Percentiles rank a stretch among this genome's conserved stretches.
Conservation (phyloP, 92 coral and sea anemone genomes). For the Phenganax subtilis region DNA sequence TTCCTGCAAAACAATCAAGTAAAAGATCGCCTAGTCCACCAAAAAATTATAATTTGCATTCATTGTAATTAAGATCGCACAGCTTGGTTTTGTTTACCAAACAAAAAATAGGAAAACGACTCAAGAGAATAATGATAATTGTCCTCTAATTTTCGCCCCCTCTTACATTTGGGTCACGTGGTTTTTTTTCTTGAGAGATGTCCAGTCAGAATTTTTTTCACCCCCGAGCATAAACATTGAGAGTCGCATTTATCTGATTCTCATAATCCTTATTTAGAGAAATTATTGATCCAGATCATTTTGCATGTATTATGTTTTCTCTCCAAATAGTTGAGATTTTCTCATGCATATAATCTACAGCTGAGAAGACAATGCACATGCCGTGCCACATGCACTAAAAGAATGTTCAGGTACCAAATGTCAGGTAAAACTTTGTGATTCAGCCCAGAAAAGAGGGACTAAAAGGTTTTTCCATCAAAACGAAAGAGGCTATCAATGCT, state of each 20-base stretch:
- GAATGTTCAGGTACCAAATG: neutral
- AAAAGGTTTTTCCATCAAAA: neutral
- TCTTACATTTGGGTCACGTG: neutral
- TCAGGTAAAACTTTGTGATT: neutral
- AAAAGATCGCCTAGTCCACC: neutral
- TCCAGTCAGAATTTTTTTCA: neutral
- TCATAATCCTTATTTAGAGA: neutral
- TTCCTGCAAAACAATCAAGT: neutral
- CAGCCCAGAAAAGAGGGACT: neutral
- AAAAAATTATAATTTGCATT: neutral
- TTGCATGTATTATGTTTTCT: slow-evolving; percentile 9
- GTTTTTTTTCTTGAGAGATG: neutral
- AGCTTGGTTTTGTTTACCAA: neutral
- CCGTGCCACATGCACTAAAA: neutral
- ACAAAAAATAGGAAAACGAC: neutral
- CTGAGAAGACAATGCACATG: slow-evolving; percentile 12
- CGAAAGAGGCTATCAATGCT: neutral
- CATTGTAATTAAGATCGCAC: neutral
- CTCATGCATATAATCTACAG: slow-evolving; percentile 11
- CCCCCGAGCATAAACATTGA: neutral
- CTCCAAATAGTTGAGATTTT: slow-evolving; percentile 8
- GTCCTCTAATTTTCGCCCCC: slow-evolving; percentile 2
- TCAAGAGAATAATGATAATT: neutral
- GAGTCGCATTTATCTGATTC: no score
- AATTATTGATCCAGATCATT: neutral